phyloP scores from a whole-genome alignment of 1,140 invertebrate genomes.

The Centruroides sculpturatus region DNA sequence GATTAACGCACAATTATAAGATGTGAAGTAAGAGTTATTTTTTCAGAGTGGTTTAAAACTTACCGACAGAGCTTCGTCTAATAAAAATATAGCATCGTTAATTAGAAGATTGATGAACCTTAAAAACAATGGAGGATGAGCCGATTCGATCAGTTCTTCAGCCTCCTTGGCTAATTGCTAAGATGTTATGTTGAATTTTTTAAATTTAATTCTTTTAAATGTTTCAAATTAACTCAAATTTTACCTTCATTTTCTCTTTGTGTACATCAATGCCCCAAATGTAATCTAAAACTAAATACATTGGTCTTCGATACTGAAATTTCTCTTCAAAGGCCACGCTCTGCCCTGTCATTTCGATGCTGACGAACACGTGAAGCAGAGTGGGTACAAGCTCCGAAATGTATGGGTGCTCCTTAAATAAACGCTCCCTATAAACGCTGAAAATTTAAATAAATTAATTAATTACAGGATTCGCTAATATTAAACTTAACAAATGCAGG shows the following conservation, averaged over 20 bases:
- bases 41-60: conserved; percentile 1
- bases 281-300: conserved; percentile 87
- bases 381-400: conserved; percentile 51
- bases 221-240: neutral
- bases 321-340: conserved; percentile 93
- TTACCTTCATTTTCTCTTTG: conserved; percentile 52
- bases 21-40: neutral
- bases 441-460: conserved; percentile 1
- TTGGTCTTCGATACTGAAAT: conserved; percentile 87
- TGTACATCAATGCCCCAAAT: conserved; percentile 71
- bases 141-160: conserved; percentile 73
- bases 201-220: neutral
- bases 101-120: conserved; percentile 88
- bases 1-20: neutral
- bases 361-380: conserved; percentile 81
- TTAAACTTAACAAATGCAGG: too few relatives aligned
- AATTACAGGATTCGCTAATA: too few relatives aligned
- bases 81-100: conserved; percentile 86
- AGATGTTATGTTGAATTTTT: conserved; percentile 15
- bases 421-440: conserved; percentile 42
- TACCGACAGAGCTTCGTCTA: conserved; percentile 78
- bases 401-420: conserved; percentile 64
- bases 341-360: conserved; percentile 93
- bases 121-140: conserved; percentile 77
- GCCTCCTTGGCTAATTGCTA: conserved; percentile 61